Evolutionary conservation across 2,888 invertebrate genomes (phyloP).

Genomic region (Cenopis cana): DNA sequence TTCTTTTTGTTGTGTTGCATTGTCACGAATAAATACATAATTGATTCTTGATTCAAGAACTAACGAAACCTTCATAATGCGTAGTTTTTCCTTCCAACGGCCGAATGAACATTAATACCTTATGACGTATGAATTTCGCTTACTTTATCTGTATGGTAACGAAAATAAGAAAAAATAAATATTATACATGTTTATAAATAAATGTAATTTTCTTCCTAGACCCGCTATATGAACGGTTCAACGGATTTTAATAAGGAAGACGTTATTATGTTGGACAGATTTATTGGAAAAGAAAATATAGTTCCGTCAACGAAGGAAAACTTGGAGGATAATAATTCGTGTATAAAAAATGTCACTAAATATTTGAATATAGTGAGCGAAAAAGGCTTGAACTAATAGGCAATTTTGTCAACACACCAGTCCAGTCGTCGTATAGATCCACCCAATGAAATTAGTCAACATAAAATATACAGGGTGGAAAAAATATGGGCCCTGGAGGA

Average conservation of each 20-base stretch:
- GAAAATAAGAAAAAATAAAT: neutral
- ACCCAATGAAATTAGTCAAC: too few species aligned
- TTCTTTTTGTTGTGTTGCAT: too few species aligned
- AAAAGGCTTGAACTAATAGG: too few species aligned
- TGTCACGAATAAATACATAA: too few species aligned
- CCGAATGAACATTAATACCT: neutral
- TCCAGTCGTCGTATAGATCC: neutral
- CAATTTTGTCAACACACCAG: neutral
- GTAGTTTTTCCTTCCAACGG: neutral
- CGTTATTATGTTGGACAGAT: neutral
- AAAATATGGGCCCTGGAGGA: too few species aligned
- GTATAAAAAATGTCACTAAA: too few species aligned
- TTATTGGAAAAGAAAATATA: neutral
- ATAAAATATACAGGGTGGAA: too few species aligned
- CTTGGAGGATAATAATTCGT: too few species aligned
- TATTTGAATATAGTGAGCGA: too few species aligned
- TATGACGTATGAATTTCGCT: neutral
- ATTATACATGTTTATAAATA: neutral
- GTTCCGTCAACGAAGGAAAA: too few species aligned
- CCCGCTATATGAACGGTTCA: neutral
- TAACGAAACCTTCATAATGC: neutral
- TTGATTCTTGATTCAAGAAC: too few species aligned
- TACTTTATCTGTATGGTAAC: neutral
- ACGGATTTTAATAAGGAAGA: neutral
- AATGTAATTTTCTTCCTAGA: neutral